These are phyloP conservation scores for Drosophila kokeensis DNA, from an alignment of 2,888 invertebrate species.

Conservation along the genomic window DNA sequence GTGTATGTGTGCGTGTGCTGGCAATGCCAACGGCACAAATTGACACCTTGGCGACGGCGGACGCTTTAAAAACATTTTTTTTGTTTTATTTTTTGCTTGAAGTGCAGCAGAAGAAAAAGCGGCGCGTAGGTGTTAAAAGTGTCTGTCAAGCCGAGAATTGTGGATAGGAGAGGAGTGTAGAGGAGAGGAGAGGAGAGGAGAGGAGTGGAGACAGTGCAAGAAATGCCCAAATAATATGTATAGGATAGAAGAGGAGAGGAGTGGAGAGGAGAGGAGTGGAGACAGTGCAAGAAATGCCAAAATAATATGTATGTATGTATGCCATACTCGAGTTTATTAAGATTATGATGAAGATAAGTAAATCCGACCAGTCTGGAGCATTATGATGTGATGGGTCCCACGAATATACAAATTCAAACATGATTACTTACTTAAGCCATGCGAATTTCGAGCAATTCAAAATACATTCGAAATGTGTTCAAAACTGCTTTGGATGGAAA, in stretches of 20 bases:
- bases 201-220: conserved; percentile 8
- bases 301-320: conserved; percentile 5
- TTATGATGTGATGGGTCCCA: neutral
- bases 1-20: conserved; percentile 22
- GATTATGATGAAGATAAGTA: conserved; percentile 15
- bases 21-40: conserved; percentile 69
- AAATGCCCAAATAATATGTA: conserved; percentile 7
- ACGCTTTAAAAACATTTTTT: conserved; percentile 11
- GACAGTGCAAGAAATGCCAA: conserved; percentile 21
- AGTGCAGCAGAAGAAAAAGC: conserved; percentile 27
- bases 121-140: conserved; percentile 70
- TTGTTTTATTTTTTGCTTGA: conserved; percentile 10
- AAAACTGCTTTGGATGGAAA: neutral
- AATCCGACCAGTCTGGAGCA: neutral
- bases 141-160: conserved; percentile 48
- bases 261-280: neutral
- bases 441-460: neutral
- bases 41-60: conserved; percentile 72
- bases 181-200: neutral
- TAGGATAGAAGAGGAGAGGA: too few relatives aligned
- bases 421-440: neutral
- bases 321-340: conserved; percentile 6
- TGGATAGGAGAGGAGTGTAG: neutral
- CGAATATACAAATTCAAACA: neutral
- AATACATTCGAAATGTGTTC: neutral